Base-by-base conservation (phyloP, 1,140 invertebrate genomes). In the Trachymyrmex septentrionalis region DNA sequence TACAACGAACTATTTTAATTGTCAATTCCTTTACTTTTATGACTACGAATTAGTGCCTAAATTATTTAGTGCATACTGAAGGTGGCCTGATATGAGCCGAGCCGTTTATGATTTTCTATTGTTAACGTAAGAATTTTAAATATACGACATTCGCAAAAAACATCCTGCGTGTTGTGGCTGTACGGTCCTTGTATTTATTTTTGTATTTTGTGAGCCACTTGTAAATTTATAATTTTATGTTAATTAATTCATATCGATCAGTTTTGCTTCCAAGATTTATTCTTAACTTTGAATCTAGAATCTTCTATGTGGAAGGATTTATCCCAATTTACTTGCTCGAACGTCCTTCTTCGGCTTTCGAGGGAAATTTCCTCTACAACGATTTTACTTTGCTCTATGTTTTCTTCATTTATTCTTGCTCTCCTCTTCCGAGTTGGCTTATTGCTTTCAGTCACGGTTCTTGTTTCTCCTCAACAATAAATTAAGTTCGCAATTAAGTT, bases 201-300 rank as follows among this genome's bases (percentile, higher is more conserved):
- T 34, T 34, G 6, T 34, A 6, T 34, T 34, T 34, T 34, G 6
- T 34, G 30, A 34, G 30, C 0, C 30, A 34, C 30, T 34, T 34
- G 6, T 34, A 34, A 34, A 34, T 34, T 34, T 6, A 34, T 34
- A 34, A 34, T 34, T 34, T 34, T 24, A 44, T 72, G 50, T 48
- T 81, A 71, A 81, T 48, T 81, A 71, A 81, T 81, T 71, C 53
- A 30, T 44, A 21, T 57, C 77, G 21, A 81, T 81, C 53, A 72
- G 16, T 57, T 72, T 57, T 57, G 21, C 12, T 24, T 44, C 9
- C 34, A 19, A 12, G 50, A 81, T 53, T 81, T 71, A 55, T 81
- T 24, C 14, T 30, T 21, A 81, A 44, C 77, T 57, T 81, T 50
- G n/a, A 34, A 44, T 38, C n/a, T n/a, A 38, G 34, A 12, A 0